These are phyloP conservation scores for Melipona beecheii DNA, from an alignment of 2,888 invertebrate genomes.

Conservation along the genomic window DNA sequence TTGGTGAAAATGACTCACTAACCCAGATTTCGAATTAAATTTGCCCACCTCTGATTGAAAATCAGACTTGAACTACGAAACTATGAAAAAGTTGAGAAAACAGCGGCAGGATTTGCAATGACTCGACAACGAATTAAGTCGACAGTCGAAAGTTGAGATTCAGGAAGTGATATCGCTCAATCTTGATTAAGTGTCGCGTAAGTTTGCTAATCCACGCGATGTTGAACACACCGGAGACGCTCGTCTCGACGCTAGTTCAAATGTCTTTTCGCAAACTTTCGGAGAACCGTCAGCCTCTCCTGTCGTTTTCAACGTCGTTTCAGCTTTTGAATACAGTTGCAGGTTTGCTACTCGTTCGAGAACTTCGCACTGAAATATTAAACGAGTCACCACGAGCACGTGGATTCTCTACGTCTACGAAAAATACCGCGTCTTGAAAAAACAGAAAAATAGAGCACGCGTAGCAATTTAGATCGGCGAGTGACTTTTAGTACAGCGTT, in stretches of 20 bases:
- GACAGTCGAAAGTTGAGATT: background rate
- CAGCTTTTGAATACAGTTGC: background rate
- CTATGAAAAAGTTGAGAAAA: background rate
- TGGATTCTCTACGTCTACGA: background rate
- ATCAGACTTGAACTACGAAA: background rate
- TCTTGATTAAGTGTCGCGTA: background rate
- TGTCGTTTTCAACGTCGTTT: background rate
- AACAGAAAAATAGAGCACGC: background rate
- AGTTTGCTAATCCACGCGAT: conserved; percentile 23
- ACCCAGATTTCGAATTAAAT: too few species aligned
- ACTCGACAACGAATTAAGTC: background rate
- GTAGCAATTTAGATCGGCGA: background rate
- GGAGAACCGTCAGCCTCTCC: background rate
- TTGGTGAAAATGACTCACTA: too few species aligned
- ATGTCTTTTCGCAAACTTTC: conserved; percentile 3
- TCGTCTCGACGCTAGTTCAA: background rate
- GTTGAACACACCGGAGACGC: background rate
- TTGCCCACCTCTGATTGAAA: background rate
- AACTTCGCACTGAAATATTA: background rate
- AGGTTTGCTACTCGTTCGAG: background rate
- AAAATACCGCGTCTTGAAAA: background rate
- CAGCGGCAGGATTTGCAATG: background rate
- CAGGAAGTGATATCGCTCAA: background rate
- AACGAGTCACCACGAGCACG: background rate
- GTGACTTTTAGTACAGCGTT: background rate